phyloP scores from a whole-genome alignment of 2,888 invertebrate genomes.

The Campoplex nolae region DNA sequence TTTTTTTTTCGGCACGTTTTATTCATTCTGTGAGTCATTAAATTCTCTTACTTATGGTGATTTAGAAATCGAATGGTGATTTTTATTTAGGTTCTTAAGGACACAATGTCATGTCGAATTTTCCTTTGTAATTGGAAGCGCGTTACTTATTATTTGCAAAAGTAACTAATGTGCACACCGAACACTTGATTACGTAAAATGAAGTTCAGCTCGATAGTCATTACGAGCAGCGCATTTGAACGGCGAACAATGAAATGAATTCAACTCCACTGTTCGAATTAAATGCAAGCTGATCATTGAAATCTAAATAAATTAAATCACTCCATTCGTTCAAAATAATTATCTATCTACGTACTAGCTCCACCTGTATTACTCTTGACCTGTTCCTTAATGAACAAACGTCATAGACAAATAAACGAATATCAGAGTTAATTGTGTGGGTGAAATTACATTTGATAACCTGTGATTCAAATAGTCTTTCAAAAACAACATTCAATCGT shows the following conservation, averaged over 20 bases:
- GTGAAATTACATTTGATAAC: slow-evolving; percentile 13
- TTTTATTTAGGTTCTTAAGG: background rate
- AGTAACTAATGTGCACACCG: background rate
- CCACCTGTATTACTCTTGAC: background rate
- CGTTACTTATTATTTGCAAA: background rate
- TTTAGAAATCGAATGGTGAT: background rate
- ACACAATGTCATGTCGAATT: too few species aligned
- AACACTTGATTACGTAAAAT: background rate
- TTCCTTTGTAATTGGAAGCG: too few species aligned
- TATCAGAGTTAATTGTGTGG: background rate
- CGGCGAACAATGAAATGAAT: background rate
- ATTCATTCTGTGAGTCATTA: background rate
- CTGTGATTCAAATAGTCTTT: slow-evolving; percentile 43
- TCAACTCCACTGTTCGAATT: background rate
- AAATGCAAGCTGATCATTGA: background rate
- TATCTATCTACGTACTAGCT: background rate
- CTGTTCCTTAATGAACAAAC: too few species aligned
- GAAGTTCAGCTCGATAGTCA: background rate
- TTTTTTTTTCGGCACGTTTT: background rate
- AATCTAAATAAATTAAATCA: background rate
- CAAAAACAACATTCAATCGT: slow-evolving; percentile 24
- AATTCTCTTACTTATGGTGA: background rate
- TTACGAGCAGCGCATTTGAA: background rate
- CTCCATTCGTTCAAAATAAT: background rate
- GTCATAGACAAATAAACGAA: slow-evolving; percentile 1